phyloP scores from a whole-genome alignment of 2,888 invertebrate genomes.

The Scaptodrosophila latifasciaeformis region DNA sequence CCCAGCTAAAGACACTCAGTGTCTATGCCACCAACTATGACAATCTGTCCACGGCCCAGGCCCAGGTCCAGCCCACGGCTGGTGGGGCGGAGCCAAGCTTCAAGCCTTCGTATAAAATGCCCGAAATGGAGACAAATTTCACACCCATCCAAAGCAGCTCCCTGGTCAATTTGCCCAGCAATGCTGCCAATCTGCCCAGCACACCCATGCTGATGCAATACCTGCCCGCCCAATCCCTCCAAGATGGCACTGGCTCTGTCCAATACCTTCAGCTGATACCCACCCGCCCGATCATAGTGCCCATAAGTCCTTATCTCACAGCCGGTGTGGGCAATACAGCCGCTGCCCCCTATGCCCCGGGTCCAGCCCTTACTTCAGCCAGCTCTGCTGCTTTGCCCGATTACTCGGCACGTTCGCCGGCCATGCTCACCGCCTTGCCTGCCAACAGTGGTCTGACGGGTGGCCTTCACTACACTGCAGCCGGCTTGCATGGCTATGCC shows the following conservation, averaged over 20 bases:
- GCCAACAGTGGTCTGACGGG: conserved; percentile 27
- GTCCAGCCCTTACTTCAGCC: conserved; percentile 17
- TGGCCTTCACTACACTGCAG: not conserved
- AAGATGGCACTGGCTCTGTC: conserved; percentile 64
- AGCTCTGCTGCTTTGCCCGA: conserved; percentile 33
- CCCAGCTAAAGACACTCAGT: conserved; percentile 68
- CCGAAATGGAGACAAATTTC: conserved; percentile 71
- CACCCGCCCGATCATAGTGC: conserved; percentile 73
- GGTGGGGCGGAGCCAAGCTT: conserved; percentile 28
- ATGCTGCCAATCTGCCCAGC: conserved; percentile 38
- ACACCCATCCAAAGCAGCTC: conserved; percentile 61
- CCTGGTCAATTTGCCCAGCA: conserved; percentile 17
- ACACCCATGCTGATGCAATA: conserved; percentile 74
- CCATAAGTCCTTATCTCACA: conserved; percentile 68
- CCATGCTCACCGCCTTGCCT: conserved; percentile 44
- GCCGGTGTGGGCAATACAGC: conserved; percentile 13
- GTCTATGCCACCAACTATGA: conserved; percentile 71
- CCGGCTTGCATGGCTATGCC: conserved; percentile 53
- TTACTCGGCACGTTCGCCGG: conserved; percentile 36
- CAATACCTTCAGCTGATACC: conserved; percentile 74
- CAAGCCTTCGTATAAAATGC: conserved; percentile 68
- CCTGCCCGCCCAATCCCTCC: conserved; percentile 62
- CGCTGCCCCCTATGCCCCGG: not conserved
- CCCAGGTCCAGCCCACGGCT: conserved; percentile 23
- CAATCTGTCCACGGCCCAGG: conserved; percentile 26